A percentile compares a stretch with the other conserved stretches of the same genome.
These are phyloP conservation scores for Vesta saturnalis DNA, from an alignment of 2,888 invertebrate genomes.

Conservation along the genomic window DNA sequence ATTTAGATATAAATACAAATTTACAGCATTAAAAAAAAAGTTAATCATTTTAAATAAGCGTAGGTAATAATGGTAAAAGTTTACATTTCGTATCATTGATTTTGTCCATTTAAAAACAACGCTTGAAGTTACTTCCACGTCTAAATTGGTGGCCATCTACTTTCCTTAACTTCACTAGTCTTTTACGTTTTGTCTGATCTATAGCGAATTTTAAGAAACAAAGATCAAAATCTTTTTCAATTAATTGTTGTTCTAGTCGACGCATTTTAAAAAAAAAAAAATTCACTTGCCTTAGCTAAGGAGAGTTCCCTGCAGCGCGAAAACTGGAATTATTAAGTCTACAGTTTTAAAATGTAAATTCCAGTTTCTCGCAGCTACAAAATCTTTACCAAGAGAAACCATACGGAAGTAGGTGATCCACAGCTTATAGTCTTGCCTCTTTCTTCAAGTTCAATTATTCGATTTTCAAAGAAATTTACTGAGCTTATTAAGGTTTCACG, in stretches of 20 bases:
- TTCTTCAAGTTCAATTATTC: conserved; percentile 4
- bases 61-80: too few relatives aligned
- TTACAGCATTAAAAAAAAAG: too few relatives aligned
- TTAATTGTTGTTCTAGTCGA: not conserved
- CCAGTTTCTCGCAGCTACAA: conserved; percentile 34
- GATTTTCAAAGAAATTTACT: conserved; percentile 6
- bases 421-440: conserved; percentile 9
- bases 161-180: conserved; percentile 5
- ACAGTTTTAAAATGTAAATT: conserved; percentile 24
- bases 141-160: conserved; percentile 3
- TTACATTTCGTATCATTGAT: too few relatives aligned
- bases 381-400: conserved; percentile 23
- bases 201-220: conserved; percentile 9
- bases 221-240: conserved; percentile 7
- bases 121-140: conserved; percentile 13
- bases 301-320: too few relatives aligned
- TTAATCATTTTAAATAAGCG: too few relatives aligned
- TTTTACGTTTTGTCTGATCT: not conserved
- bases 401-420: conserved; percentile 17
- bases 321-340: conserved; percentile 14
- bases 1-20: too few relatives aligned
- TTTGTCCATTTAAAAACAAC: conserved; percentile 14
- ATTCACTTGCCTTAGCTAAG: conserved; percentile 35
- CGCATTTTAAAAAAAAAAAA: conserved; percentile 43
- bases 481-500: not conserved